Base-by-base conservation (phyloP, 2,888 invertebrate species). In the Nudaria mundana region DNA sequence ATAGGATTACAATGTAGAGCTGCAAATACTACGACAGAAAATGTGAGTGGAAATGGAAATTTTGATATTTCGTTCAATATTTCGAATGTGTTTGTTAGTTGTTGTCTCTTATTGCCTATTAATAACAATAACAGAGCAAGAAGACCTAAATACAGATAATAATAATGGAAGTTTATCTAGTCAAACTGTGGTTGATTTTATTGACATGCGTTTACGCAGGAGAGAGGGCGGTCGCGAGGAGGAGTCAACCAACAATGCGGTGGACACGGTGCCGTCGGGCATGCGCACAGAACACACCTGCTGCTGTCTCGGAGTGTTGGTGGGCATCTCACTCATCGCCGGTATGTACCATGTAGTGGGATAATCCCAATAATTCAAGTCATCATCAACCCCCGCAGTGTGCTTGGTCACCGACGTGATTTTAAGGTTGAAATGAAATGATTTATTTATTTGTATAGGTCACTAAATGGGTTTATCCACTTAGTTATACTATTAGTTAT, bases 301-400 rank as follows among this genome's bases (percentile, higher is more conserved):
- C 78, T 89, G 87, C 77, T 87, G 83, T 73, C 81, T 88, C 72
- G 89, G 83, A 73, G 81, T 86, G 67, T 79, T 89, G 77, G 82
- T 89, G 76, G 87, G 87, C 76, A 71, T 88, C 77, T 85, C 84
- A 69, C 84, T 89, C 81, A 83, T 88, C 70, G 86, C 88, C 85
- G 88, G 89, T 88, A 55, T 45, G 63, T 49, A 40, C 16, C 16
- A 36, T 11, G 1, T 5, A 5, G 8, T 11, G 5, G 10, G 12
- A 23, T 23, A 10, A 3, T 15, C 6, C 3, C n/a, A n/a, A n/a
- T n/a, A n/a, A n/a, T n/a, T n/a, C n/a, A n/a, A n/a, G n/a, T n/a
- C n/a, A n/a, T n/a, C n/a, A n/a, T n/a, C n/a, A n/a, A n/a, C n/a
- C n/a, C n/a, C n/a, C n/a, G n/a, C n/a, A n/a, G n/a, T n/a, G n/a